These are phyloP conservation scores for Jaculus jaculus DNA, from an alignment of 2,113 vertebrate genomes.

Conservation along the genomic window DNA sequence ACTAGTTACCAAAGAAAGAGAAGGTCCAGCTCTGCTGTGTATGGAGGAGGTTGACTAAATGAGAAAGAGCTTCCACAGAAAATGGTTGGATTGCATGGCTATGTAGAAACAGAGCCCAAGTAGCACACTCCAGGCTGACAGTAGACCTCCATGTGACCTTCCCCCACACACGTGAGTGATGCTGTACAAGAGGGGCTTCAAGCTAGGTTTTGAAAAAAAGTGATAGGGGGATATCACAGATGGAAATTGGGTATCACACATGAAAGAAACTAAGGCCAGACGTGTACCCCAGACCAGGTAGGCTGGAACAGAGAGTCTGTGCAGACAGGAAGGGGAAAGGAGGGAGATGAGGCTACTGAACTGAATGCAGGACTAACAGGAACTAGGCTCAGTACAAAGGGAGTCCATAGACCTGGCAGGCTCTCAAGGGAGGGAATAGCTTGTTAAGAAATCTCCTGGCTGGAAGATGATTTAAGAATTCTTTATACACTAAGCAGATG, in stretches of 20 bases:
- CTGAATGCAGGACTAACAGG: neutral
- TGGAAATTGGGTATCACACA: neutral
- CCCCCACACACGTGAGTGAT: neutral
- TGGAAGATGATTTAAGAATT: neutral
- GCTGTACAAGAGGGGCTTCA: neutral
- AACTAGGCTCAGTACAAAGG: neutral
- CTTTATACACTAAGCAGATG: neutral
- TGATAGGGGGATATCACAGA: neutral
- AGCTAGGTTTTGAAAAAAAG: neutral
- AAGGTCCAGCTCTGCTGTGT: neutral
- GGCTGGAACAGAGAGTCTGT: neutral
- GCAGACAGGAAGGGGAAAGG: neutral
- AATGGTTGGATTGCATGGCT: neutral
- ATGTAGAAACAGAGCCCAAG: neutral
- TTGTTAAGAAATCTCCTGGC: neutral
- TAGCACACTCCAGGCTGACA: neutral
- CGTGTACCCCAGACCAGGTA: neutral
- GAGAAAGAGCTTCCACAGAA: neutral
- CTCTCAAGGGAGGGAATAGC: neutral
- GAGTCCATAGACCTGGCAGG: neutral
- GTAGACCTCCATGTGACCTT: neutral
- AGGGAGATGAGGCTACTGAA: neutral
- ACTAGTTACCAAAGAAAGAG: neutral
- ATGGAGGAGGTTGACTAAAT: neutral
- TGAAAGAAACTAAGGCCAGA: neutral